Percentiles rank a stretch among this genome's conserved stretches.
phyloP scores from a whole-genome alignment of 2,888 invertebrate genomes.

The Dyspetes luteomarginatus region DNA sequence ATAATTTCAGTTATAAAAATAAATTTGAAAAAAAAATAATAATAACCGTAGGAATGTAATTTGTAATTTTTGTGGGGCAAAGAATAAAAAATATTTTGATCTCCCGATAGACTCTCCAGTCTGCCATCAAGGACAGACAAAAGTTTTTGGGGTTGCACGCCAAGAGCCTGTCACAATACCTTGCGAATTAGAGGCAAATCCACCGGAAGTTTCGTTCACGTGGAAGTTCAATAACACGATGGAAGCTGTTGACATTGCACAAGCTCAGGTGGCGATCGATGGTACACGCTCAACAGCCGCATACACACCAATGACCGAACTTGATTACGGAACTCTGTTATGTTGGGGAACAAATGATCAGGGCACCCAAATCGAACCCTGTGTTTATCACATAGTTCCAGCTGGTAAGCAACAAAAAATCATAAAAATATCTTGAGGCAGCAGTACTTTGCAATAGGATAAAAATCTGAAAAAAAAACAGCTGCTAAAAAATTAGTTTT shows the following conservation, averaged over 20 bases:
- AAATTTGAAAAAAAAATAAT: no score
- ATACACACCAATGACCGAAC: constrained; percentile 89
- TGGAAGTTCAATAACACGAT: constrained; percentile 92
- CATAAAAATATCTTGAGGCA: no score
- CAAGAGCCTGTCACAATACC: constrained; percentile 88
- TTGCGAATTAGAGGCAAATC: constrained; percentile 92
- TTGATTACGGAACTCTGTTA: constrained; percentile 90
- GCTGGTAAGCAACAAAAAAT: constrained; percentile 85
- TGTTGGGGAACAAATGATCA: constrained; percentile 91
- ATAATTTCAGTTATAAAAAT: no score
- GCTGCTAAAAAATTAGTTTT: no score
- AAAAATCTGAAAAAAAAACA: no score
- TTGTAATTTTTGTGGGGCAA: no score
- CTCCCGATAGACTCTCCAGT: constrained; percentile 87
- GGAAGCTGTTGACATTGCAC: constrained; percentile 88
- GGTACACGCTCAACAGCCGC: constrained; percentile 87
- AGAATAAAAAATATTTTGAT: no score
- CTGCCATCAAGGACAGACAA: constrained; percentile 88
- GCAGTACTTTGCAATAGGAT: no score
- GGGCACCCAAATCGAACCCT: constrained; percentile 89
- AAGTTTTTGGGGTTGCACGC: constrained; percentile 89
- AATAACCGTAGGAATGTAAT: no score
- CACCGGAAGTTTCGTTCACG: constrained; percentile 88
- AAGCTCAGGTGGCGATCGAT: constrained; percentile 86
- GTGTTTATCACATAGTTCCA: constrained; percentile 89